Percentiles rank a stretch among this genome's conserved stretches.
These are phyloP conservation scores for Spisula subtruncata DNA, from an alignment of 2,888 invertebrate genomes.

Conservation along the genomic window DNA sequence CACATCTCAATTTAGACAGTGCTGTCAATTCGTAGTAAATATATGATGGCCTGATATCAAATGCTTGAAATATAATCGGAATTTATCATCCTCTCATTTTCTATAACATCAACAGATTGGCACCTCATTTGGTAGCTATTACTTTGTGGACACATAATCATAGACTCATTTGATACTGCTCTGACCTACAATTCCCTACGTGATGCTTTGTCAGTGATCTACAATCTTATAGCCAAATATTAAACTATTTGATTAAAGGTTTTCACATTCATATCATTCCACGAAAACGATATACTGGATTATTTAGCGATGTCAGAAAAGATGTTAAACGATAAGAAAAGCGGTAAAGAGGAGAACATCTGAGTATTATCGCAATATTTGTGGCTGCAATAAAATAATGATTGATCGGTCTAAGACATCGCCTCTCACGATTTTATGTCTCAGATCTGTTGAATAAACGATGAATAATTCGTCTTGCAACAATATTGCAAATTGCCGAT, in stretches of 20 bases:
- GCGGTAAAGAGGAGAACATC: slow-evolving; percentile 29
- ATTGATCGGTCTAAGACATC: slow-evolving; percentile 45
- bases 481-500: slow-evolving; percentile 11
- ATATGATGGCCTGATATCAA: too few species aligned
- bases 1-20: too few species aligned
- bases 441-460: background rate
- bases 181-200: too few species aligned
- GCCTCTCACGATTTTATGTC: slow-evolving; percentile 21
- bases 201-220: too few species aligned
- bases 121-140: too few species aligned
- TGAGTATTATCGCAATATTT: slow-evolving; percentile 20
- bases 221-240: slow-evolving; percentile 4
- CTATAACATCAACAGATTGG: too few species aligned
- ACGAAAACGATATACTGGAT: too few species aligned
- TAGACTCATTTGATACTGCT: too few species aligned
- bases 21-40: too few species aligned
- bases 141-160: too few species aligned
- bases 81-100: too few species aligned
- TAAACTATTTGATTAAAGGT: background rate
- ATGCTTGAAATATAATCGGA: too few species aligned
- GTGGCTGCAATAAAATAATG: slow-evolving; percentile 34
- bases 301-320: slow-evolving; percentile 31
- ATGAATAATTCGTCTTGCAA: slow-evolving; percentile 11
- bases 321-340: slow-evolving; percentile 37
- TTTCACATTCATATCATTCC: slow-evolving; percentile 32